Conservation (phyloP, 2,888 invertebrate species). For the Dolomedes plantarius region DNA sequence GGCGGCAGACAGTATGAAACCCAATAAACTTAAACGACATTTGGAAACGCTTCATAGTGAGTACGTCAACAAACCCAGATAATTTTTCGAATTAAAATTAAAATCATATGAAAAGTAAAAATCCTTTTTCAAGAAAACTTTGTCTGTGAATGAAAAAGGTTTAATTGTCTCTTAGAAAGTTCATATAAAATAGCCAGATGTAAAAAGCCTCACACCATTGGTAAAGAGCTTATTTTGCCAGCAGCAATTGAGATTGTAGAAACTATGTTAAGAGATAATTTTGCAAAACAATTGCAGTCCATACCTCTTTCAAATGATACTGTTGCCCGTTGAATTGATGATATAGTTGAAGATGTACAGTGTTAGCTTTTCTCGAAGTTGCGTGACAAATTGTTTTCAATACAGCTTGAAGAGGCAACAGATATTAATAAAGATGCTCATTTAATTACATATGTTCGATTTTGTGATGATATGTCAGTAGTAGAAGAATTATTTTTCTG, state of each 20-base stretch:
- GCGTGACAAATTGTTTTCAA: slow-evolving; percentile 13
- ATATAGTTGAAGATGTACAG: slow-evolving; percentile 42
- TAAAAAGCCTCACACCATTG: slow-evolving; percentile 52
- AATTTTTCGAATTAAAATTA: no score
- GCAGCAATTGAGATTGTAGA: slow-evolving; percentile 24
- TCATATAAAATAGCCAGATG: slow-evolving; percentile 56
- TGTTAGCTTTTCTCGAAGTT: slow-evolving; percentile 27
- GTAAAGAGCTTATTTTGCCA: slow-evolving; percentile 42
- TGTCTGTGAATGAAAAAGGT: no score
- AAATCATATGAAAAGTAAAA: no score
- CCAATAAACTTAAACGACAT: no score
- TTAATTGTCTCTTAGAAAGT: no score
- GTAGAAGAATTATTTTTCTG: slow-evolving; percentile 32
- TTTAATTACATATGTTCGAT: slow-evolving; percentile 32
- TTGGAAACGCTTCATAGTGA: no score
- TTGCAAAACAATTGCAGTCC: slow-evolving; percentile 18
- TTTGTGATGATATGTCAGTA: slow-evolving; percentile 38
- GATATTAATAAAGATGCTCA: slow-evolving; percentile 36
- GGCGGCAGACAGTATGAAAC: no score
- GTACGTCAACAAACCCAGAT: no score
- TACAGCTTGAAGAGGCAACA: slow-evolving; percentile 26
- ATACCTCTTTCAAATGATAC: slow-evolving; percentile 40
- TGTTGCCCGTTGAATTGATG: slow-evolving; percentile 37
- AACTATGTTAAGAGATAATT: slow-evolving; percentile 25
- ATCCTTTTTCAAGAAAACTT: no score